Base-by-base conservation (phyloP, 1,140 invertebrate genomes). In the Ylistrum balloti region DNA sequence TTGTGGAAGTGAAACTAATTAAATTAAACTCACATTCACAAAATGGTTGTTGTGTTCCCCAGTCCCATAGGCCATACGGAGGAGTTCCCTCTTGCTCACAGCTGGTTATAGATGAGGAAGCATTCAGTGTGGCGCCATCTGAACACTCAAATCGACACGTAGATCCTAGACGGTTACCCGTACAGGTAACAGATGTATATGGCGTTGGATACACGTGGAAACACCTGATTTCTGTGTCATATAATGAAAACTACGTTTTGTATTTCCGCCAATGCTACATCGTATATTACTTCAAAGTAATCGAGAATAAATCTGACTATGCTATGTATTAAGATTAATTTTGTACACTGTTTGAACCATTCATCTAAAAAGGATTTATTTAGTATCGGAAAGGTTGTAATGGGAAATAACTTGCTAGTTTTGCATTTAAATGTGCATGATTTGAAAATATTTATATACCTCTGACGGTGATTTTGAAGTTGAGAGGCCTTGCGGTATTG, bases 11-110 rank as follows among this genome's bases (percentile, higher is more conserved):
- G n/a, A n/a, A n/a, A n/a, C n/a, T n/a, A n/a, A n/a, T n/a, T n/a
- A n/a, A n/a, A n/a, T n/a, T n/a, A n/a, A n/a, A 74, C 87, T 87
- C 22, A 87, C 87, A 38, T 38, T 87, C 11, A 45, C 87, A 87
- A 22, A 87, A 38, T 22, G 87, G 87, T 87, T 87, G 87, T 13
- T 45, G 35, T 32, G 28, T n/a, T 22, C 35, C 45, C 87, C 87
- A 87, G 11, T 38, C 87, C 34, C 87, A 38, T 9, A 33, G 34
- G 5, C 35, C 87, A 15, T 87, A 38, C 22, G 45, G 45, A 38
- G 33, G 35, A 5, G 13, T 35, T n/a, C 45, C 45, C 17, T 38
- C 35, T 33, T 32, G 17, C 13, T 87, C 45, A 45, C 87, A 41
- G 3, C 35, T 45, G 2, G 87, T 38, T 3, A 45, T 32, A n/a